Conservation (phyloP, 2,888 invertebrate species). For the Cephus rjabovi region DNA sequence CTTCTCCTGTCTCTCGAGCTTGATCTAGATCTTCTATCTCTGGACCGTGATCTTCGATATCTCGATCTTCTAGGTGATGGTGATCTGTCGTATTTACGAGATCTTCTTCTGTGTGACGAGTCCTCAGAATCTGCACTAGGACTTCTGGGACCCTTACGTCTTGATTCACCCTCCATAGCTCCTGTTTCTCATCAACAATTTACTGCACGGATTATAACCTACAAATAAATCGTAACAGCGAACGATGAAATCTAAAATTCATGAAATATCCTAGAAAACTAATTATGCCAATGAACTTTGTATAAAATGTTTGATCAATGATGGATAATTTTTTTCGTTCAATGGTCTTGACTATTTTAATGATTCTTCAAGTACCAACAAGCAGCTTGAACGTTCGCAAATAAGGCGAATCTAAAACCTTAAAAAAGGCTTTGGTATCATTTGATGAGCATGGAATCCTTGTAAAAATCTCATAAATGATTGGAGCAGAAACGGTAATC, state of each 20-base stretch:
- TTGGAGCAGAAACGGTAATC: neutral
- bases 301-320: neutral
- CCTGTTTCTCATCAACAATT: neutral
- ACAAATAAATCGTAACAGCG: neutral
- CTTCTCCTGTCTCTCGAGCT: conserved; percentile 55
- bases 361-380: neutral
- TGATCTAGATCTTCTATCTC: conserved; percentile 57
- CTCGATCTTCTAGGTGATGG: conserved; percentile 56
- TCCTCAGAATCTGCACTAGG: conserved; percentile 60
- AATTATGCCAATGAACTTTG: neutral
- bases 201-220: neutral
- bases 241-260: neutral
- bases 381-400: neutral
- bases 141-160: conserved; percentile 58
- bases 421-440: neutral
- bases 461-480: neutral
- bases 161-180: conserved; percentile 50
- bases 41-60: conserved; percentile 58
- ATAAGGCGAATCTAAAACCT: neutral
- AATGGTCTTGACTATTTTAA: neutral
- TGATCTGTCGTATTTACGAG: conserved; percentile 60
- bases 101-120: conserved; percentile 55
- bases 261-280: neutral
- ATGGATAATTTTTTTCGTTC: neutral
- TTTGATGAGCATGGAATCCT: neutral